Percentiles rank a stretch among this genome's conserved stretches.
Evolutionary conservation across 23 tunicate genomes (phyloP).

Genomic region (Ciona savignyi): DNA sequence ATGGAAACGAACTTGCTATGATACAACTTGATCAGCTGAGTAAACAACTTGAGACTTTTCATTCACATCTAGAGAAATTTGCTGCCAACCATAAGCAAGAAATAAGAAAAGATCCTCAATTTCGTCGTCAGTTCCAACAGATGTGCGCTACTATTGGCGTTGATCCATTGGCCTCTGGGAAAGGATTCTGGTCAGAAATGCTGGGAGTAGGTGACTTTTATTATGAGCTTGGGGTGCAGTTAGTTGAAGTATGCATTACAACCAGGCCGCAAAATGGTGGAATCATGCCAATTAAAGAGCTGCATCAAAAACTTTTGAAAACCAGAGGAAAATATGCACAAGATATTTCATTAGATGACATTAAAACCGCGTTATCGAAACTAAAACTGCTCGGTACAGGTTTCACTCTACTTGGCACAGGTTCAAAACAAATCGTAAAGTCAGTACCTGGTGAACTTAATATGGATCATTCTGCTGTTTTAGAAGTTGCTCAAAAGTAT

Average conservation of each 20-base stretch:
- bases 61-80: constrained; percentile 85
- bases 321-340: constrained; percentile 81
- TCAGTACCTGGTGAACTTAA: constrained; percentile 95
- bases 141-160: constrained; percentile 99
- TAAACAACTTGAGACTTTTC: constrained; percentile 70
- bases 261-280: constrained; percentile 89
- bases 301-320: constrained; percentile 60
- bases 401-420: constrained; percentile 53
- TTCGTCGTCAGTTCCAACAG: constrained; percentile 96
- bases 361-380: constrained; percentile 65
- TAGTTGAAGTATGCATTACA: constrained; percentile 88
- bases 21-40: constrained; percentile 78
- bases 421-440: constrained; percentile 51
- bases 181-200: constrained; percentile 99
- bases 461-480: constrained; percentile 81
- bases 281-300: constrained; percentile 52
- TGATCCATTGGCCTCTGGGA: constrained; percentile 96
- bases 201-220: constrained; percentile 97
- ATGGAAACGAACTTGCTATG: constrained; percentile 81
- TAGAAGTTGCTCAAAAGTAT: constrained; percentile 68
- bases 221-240: constrained; percentile 94
- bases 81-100: constrained; percentile 92
- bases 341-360: constrained; percentile 67
- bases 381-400: constrained; percentile 87
- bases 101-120: constrained; percentile 82